Conservation (phyloP, 2,113 vertebrate genomes). For the Xiphophorus hellerii region DNA sequence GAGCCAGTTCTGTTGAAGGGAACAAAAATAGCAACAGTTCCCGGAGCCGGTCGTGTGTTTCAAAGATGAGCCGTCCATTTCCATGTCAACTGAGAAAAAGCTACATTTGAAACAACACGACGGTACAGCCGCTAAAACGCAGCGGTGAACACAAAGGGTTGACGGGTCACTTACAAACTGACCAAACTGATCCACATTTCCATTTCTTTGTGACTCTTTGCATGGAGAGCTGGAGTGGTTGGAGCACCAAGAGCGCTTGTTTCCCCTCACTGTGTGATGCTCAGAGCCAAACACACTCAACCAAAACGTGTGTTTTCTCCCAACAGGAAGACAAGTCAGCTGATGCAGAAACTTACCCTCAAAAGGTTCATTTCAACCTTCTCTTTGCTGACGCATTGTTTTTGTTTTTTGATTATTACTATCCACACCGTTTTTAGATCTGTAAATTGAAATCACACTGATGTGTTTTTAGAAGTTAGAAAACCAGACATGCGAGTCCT, state of each 20-base stretch:
- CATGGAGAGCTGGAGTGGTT: not conserved
- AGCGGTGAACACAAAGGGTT: not conserved
- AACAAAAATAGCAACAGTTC: not conserved
- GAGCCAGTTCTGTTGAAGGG: not conserved
- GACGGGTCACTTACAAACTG: not conserved
- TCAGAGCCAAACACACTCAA: not conserved
- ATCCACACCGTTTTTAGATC: not conserved
- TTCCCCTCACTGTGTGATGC: not conserved
- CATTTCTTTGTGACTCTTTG: not conserved
- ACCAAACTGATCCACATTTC: not conserved
- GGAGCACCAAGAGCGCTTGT: not conserved
- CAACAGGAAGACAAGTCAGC: slow-evolving; percentile 72
- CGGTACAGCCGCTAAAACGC: not conserved
- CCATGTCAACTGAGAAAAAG: not conserved
- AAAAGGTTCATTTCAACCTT: slow-evolving; percentile 73
- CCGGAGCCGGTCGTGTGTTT: not conserved
- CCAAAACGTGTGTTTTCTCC: slow-evolving; percentile 39
- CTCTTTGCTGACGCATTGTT: slow-evolving; percentile 11
- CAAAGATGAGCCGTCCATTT: not conserved
- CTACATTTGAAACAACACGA: not conserved
- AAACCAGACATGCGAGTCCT: not conserved
- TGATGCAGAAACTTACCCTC: slow-evolving; percentile 67
- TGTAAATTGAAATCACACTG: not conserved
- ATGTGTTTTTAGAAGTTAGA: not conserved
- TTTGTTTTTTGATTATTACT: not conserved